Evolutionary conservation across 2,888 invertebrate species (phyloP).

Genomic region (Limnephilus marmoratus): DNA sequence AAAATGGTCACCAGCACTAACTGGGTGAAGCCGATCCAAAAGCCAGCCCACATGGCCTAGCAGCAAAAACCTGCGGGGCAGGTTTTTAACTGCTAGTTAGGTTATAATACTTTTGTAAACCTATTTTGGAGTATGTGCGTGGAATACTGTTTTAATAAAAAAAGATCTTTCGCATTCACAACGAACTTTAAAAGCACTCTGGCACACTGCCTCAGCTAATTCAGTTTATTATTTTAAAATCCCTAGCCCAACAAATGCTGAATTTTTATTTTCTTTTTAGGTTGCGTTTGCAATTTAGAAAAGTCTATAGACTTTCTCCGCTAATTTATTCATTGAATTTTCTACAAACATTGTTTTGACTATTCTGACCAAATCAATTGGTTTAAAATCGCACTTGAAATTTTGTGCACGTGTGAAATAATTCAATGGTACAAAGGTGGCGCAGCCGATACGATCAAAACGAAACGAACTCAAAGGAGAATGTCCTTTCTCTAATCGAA

Average conservation of each 20-base stretch:
- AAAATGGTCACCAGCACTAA: too few relatives aligned
- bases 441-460: slow-evolving; percentile 27
- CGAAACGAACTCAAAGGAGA: not conserved
- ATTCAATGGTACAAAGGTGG: not conserved
- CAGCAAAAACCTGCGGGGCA: too few relatives aligned
- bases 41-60: too few relatives aligned
- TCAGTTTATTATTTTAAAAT: not conserved
- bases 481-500: slow-evolving; percentile 35
- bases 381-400: slow-evolving; percentile 4
- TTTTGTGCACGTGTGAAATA: slow-evolving; percentile 30
- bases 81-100: not conserved
- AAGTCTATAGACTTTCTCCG: not conserved
- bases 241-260: not conserved
- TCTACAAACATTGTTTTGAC: not conserved
- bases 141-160: not conserved
- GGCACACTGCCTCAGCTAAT: not conserved
- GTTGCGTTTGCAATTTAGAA: not conserved
- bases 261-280: not conserved
- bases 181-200: not conserved
- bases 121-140: not conserved
- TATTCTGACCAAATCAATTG: not conserved
- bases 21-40: too few relatives aligned
- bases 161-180: not conserved
- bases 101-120: not conserved
- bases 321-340: not conserved